phyloP scores from a whole-genome alignment of 2,888 invertebrate species.

The Panzeria rudis region DNA sequence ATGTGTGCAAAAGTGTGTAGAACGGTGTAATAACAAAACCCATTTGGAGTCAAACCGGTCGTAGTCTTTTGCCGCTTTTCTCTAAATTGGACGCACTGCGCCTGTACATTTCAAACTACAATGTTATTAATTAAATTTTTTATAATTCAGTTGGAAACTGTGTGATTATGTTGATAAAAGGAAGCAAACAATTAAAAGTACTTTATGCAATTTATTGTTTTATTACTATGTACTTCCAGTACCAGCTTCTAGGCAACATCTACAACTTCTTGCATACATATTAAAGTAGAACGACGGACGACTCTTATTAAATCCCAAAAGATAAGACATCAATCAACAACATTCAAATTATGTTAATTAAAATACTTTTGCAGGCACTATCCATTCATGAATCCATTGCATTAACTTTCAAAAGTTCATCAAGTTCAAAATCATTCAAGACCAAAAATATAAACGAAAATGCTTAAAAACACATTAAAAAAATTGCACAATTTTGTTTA shows the following conservation, averaged over 20 bases:
- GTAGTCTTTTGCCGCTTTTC: no score
- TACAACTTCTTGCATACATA: not conserved
- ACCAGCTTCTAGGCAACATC: slow-evolving; percentile 2
- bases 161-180: slow-evolving; percentile 33
- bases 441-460: not conserved
- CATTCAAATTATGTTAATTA: slow-evolving; percentile 23
- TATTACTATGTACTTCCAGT: slow-evolving; percentile 15
- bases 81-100: no score
- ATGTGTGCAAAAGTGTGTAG: no score
- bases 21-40: no score
- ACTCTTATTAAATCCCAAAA: slow-evolving; percentile 17
- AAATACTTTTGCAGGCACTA: slow-evolving; percentile 24
- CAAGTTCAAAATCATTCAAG: slow-evolving; percentile 65
- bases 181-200: slow-evolving; percentile 65
- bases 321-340: not conserved
- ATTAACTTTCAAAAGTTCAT: slow-evolving; percentile 60
- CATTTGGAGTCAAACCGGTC: no score
- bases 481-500: slow-evolving; percentile 66
- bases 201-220: slow-evolving; percentile 56
- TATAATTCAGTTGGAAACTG: not conserved
- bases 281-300: not conserved
- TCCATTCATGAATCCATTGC: slow-evolving; percentile 1
- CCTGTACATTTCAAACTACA: no score
- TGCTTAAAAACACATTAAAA: slow-evolving; percentile 17
- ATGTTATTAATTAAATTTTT: not conserved